Evolutionary conservation across 2,113 vertebrate species (phyloP).

Genomic region (Antechinus flavipes): DNA sequence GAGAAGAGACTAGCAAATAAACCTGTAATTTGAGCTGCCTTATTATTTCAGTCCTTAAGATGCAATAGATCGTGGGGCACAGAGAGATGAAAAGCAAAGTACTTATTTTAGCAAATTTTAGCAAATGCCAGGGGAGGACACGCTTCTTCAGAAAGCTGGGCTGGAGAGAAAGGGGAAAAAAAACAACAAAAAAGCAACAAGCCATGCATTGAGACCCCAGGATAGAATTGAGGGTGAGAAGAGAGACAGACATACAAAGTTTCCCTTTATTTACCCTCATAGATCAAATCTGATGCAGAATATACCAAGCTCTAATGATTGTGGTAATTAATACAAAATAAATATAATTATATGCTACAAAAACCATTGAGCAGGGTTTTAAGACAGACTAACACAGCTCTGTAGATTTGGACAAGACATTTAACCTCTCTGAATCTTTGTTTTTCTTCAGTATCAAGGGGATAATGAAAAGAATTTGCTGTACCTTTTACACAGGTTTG

Average conservation of each 20-base stretch:
- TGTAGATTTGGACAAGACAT: not conserved
- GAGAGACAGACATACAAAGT: not conserved
- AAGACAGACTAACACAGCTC: not conserved
- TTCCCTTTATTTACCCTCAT: not conserved
- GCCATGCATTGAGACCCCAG: not conserved
- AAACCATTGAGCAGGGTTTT: not conserved
- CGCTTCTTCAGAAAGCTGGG: not conserved
- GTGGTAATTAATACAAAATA: not conserved
- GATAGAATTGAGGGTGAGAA: not conserved
- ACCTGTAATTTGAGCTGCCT: accelerated
- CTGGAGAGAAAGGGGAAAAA: not conserved
- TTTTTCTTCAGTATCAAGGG: not conserved
- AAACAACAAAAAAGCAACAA: not conserved
- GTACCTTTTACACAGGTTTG: not conserved
- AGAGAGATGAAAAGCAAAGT: not conserved
- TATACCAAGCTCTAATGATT: not conserved
- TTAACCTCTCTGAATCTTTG: not conserved
- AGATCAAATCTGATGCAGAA: not conserved
- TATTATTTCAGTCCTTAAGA: not conserved
- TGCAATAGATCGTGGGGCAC: not conserved
- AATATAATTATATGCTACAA: not conserved
- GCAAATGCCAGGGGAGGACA: not conserved
- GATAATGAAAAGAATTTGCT: not conserved
- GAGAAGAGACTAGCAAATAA: not conserved
- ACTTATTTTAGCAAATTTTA: slow-evolving; percentile 2